Evolutionary conservation across 2,888 invertebrate genomes (phyloP).

Genomic region (Coelogynopora nodosa): DNA sequence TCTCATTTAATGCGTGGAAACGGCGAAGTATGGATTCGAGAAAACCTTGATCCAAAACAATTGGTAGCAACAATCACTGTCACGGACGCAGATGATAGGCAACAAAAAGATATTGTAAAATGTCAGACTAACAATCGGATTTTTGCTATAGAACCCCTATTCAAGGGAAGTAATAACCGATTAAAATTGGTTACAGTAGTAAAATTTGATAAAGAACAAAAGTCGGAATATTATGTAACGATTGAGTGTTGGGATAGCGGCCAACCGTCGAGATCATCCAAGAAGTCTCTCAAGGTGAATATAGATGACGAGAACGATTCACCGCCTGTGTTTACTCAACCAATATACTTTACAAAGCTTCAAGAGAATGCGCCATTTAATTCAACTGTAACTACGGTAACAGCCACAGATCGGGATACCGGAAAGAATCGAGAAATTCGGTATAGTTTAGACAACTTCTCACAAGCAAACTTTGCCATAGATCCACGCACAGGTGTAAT

Average conservation of each 20-base stretch:
- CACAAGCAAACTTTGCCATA: constrained; percentile 19
- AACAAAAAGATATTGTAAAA: not conserved
- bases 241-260: constrained; percentile 29
- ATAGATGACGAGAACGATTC: constrained; percentile 36
- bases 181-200: not conserved
- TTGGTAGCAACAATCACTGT: constrained; percentile 22
- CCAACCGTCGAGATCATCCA: not conserved
- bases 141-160: constrained; percentile 30
- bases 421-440: constrained; percentile 17
- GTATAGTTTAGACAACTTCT: constrained; percentile 13
- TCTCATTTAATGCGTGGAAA: not conserved
- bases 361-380: constrained; percentile 33
- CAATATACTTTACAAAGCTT: not conserved
- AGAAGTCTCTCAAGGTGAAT: not conserved
- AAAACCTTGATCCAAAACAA: not conserved
- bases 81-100: constrained; percentile 19
- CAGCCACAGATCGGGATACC: constrained; percentile 6
- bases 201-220: constrained; percentile 22
- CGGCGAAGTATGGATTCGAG: not conserved
- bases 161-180: not conserved
- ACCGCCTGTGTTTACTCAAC: constrained; percentile 6
- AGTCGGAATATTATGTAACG: not conserved
- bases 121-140: not conserved
- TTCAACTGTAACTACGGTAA: not conserved
- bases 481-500: constrained; percentile 35